Evolutionary conservation across 2,888 invertebrate species (phyloP), one percentile per base, ranked within the genome.

Genomic region (Macrostomum cliftonense): DNA sequence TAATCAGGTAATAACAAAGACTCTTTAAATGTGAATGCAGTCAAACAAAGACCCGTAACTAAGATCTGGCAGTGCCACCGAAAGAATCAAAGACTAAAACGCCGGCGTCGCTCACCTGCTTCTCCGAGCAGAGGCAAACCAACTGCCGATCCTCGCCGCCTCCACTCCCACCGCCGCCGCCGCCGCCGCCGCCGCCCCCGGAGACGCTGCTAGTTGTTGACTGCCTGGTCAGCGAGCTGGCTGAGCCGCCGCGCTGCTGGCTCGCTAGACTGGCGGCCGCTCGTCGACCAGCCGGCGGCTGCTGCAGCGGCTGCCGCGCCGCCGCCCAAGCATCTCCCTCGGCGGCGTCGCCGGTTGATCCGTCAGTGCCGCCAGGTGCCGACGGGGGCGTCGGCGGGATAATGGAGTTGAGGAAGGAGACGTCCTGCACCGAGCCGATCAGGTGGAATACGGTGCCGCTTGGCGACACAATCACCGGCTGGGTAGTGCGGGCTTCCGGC

Each of bases 91-190:
- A 7, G 28, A 28, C 5, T 28, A 4, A 4, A 7, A n/a, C n/a
- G n/a, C n/a, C n/a, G n/a, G n/a, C n/a, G n/a, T 28, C 67, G 56
- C 67, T 58, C 46, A 66, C 67, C 54, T 67, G 67, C 73, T 88
- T 89, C 74, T 93, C 91, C 52, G 88, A 88, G 55, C 83, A 82
- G 59, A 93, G 79, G 47, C 88, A 85, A 56, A 84, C 83, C 73
- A 84, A 88, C 77, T 91, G 91, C 56, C 84, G 77, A 73, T 89
- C 88, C 61, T 78, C 37, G 12, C 13, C 37, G 16, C 14, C 16
- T 9, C 28, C 28, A 9, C 28, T 9, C 4, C 28, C 28, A 9
- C 19, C 38, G 12, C 45, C 20, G 20, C 21, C 20, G 39, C n/a
- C 38, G 45, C 46, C 47, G 12, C 20, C 47, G 37, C 46, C 38